Percentiles rank a stretch among this genome's conserved stretches.
Evolutionary conservation across 1,140 invertebrate species (phyloP).

Genomic region (Manduca sexta): DNA sequence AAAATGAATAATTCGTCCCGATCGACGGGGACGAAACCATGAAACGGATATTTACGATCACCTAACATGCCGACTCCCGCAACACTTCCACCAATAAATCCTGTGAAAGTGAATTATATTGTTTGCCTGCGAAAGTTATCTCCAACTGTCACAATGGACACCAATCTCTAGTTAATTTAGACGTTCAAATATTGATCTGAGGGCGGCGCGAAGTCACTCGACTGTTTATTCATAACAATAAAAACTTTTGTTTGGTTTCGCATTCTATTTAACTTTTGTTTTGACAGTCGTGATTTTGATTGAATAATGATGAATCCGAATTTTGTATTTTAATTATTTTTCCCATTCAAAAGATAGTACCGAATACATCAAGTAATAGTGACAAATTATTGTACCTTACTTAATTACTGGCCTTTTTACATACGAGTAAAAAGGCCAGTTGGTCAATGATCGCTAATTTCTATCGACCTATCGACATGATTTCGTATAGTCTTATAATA

Average conservation of each 20-base stretch:
- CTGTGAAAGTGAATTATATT: slow-evolving; percentile 23
- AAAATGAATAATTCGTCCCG: slow-evolving; percentile 2
- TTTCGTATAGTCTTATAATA: no score
- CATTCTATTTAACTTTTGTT: slow-evolving; percentile 12
- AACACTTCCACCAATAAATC: slow-evolving; percentile 17
- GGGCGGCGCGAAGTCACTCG: background rate
- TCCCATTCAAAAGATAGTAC: no score
- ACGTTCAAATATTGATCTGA: slow-evolving; percentile 21
- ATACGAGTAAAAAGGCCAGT: no score
- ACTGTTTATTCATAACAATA: slow-evolving; percentile 11
- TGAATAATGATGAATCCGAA: no score
- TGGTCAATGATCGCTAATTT: no score
- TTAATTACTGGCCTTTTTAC: no score
- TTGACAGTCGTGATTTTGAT: slow-evolving; percentile 6
- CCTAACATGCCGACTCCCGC: slow-evolving; percentile 1
- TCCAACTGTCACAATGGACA: slow-evolving; percentile 13
- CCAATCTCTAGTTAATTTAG: slow-evolving; percentile 19
- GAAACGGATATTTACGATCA: slow-evolving; percentile 5
- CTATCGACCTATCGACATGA: no score
- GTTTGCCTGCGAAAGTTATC: slow-evolving; percentile 22
- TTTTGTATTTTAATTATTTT: no score
- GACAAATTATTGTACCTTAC: no score
- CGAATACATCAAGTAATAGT: no score
- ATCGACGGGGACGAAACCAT: background rate
- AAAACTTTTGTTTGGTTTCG: slow-evolving; percentile 5